Evolutionary conservation across 2,113 vertebrate genomes (phyloP).

Genomic region (Colinus virginianus): DNA sequence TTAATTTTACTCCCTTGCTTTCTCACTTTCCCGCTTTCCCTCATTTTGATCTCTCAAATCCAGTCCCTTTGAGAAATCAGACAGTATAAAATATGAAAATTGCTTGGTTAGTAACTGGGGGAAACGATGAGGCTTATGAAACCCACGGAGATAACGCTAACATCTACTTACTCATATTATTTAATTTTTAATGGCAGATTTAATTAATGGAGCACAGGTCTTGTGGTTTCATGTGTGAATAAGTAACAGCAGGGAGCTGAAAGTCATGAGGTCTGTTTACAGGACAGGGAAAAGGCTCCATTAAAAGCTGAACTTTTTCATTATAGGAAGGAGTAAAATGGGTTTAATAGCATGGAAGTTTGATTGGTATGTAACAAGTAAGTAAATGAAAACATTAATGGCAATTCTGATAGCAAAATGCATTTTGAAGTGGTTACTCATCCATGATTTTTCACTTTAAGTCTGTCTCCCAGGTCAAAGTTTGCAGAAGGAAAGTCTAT

Average conservation of each 20-base stretch:
- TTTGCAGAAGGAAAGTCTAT: slow-evolving; percentile 39
- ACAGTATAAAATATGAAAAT: slow-evolving; percentile 84
- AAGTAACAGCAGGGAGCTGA: slow-evolving; percentile 45
- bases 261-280: slow-evolving; percentile 60
- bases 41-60: slow-evolving; percentile 77
- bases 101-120: slow-evolving; percentile 81
- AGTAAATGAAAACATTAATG: slow-evolving; percentile 36
- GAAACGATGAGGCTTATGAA: slow-evolving; percentile 81
- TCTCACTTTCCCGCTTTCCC: slow-evolving; percentile 45
- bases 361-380: slow-evolving; percentile 30
- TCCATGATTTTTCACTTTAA: slow-evolving; percentile 27
- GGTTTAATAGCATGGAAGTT: slow-evolving; percentile 43
- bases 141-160: slow-evolving; percentile 82
- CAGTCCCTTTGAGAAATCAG: slow-evolving; percentile 83
- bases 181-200: slow-evolving; percentile 90
- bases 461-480: slow-evolving; percentile 31
- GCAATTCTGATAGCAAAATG: slow-evolving; percentile 17
- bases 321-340: slow-evolving; percentile 24
- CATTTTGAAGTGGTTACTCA: slow-evolving; percentile 35
- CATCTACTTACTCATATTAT: slow-evolving; percentile 83
- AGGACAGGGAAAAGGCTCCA: slow-evolving; percentile 31
- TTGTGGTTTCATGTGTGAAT: slow-evolving; percentile 70
- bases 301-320: slow-evolving; percentile 53
- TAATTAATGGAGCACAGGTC: slow-evolving; percentile 84
- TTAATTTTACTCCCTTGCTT: slow-evolving; percentile 37